A percentile compares a stretch with the other conserved stretches of the same genome.
phyloP scores from a whole-genome alignment of 2,888 invertebrate species.

The Gari tellinella region DNA sequence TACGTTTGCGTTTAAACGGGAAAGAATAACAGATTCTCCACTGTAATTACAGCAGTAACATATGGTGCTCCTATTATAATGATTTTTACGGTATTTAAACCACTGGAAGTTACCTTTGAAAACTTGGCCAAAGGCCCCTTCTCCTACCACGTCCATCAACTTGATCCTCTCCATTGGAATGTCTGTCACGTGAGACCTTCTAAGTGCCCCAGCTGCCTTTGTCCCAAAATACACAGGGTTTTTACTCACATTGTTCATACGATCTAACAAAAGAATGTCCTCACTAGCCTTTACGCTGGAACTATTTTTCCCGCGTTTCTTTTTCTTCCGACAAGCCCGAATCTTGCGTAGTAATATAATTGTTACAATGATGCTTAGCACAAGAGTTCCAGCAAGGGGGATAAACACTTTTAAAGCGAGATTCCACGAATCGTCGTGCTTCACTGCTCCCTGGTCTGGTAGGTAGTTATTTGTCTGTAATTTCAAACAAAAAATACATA shows the following conservation, averaged over 20 bases:
- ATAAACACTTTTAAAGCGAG: slow-evolving; percentile 63
- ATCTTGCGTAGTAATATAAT: slow-evolving; percentile 61
- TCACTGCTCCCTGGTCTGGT: too few species aligned
- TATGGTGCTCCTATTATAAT: too few species aligned
- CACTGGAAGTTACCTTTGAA: slow-evolving; percentile 93
- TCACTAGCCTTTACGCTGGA: slow-evolving; percentile 71
- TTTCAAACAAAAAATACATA: too few species aligned
- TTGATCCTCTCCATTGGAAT: slow-evolving; percentile 87
- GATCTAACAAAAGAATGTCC: slow-evolving; percentile 77
- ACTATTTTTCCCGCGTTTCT: slow-evolving; percentile 62
- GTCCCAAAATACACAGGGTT: slow-evolving; percentile 79
- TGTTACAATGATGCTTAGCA: slow-evolving; percentile 60
- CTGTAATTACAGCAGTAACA: too few species aligned
- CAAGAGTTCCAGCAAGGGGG: slow-evolving; percentile 64
- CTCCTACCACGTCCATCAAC: slow-evolving; percentile 91
- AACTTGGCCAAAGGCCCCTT: slow-evolving; percentile 95
- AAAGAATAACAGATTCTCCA: too few species aligned
- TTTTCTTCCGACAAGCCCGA: slow-evolving; percentile 53
- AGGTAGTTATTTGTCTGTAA: too few species aligned
- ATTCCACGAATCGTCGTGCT: slow-evolving; percentile 19
- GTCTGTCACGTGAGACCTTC: slow-evolving; percentile 61
- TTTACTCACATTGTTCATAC: slow-evolving; percentile 79
- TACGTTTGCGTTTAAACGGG: too few species aligned
- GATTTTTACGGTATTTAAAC: too few species aligned
- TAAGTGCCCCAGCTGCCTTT: slow-evolving; percentile 52